These are phyloP conservation scores for Morpho helenor DNA, from an alignment of 2,888 invertebrate genomes.

Conservation along the genomic window DNA sequence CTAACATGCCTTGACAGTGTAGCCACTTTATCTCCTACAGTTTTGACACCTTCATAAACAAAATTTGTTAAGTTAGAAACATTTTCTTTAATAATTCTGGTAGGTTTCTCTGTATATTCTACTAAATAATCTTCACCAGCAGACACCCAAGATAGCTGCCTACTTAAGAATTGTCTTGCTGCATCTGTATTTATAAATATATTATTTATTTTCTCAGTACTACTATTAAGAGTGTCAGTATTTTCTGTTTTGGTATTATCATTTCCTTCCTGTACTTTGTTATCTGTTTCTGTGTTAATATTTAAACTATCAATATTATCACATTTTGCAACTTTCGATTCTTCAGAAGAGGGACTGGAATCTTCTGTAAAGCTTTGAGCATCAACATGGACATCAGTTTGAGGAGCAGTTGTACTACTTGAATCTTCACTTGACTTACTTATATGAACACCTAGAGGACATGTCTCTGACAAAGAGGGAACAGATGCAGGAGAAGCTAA, in stretches of 20 bases:
- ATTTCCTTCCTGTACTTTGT: constrained; percentile 40
- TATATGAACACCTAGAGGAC: constrained; percentile 80
- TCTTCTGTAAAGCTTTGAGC: constrained; percentile 77
- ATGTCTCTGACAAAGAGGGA: constrained; percentile 81
- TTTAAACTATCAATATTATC: constrained; percentile 52
- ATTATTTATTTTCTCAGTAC: constrained; percentile 77
- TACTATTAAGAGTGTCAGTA: constrained; percentile 45
- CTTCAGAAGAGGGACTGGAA: constrained; percentile 78
- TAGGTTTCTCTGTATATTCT: constrained; percentile 83
- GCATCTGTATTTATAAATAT: constrained; percentile 89
- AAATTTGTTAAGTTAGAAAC: constrained; percentile 86
- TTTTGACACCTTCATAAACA: constrained; percentile 87
- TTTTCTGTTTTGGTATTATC: constrained; percentile 44
- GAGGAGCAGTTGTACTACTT: constrained; percentile 79
- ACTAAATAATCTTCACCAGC: constrained; percentile 83
- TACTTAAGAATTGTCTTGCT: constrained; percentile 86
- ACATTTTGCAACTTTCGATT: constrained; percentile 70
- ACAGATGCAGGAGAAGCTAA: constrained; percentile 79
- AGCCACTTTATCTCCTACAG: constrained; percentile 86
- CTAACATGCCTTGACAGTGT: constrained; percentile 86
- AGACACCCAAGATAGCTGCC: constrained; percentile 86
- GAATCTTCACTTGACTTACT: constrained; percentile 81
- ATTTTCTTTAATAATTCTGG: constrained; percentile 85
- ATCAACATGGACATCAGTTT: constrained; percentile 77
- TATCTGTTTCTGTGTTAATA: constrained; percentile 41